Conservation (phyloP, 1,140 invertebrate species). For the Pseudomyrmex gracilis region DNA sequence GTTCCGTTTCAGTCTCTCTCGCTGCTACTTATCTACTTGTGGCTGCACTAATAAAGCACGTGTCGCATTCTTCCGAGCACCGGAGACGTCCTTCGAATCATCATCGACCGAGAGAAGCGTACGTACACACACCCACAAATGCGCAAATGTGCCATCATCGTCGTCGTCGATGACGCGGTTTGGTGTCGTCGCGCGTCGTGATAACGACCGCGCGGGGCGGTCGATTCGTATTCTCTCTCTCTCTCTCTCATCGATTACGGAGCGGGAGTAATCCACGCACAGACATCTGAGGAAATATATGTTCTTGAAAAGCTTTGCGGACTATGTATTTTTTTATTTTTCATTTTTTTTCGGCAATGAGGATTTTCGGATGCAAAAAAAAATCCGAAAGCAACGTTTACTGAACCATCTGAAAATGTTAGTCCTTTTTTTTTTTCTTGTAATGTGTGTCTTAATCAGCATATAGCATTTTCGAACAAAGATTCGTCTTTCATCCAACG, state of each 20-base stretch:
- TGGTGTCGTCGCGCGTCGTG: not conserved
- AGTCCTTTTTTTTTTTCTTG: too few relatives aligned
- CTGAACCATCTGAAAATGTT: too few relatives aligned
- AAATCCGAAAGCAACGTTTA: too few relatives aligned
- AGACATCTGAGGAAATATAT: too few relatives aligned
- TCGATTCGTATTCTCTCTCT: not conserved
- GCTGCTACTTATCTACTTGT: conserved; percentile 65
- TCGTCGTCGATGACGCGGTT: conserved; percentile 12
- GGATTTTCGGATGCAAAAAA: too few relatives aligned
- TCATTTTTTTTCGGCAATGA: too few relatives aligned
- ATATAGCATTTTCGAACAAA: not conserved
- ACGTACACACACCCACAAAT: conserved; percentile 58
- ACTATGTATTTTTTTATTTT: not conserved
- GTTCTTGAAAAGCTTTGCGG: not conserved
- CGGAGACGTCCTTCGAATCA: conserved; percentile 48
- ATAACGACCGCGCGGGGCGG: conserved; percentile 9
- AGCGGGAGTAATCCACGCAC: too few relatives aligned
- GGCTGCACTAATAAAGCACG: conserved; percentile 69
- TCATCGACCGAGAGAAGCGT: conserved; percentile 46
- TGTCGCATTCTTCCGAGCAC: conserved; percentile 67
- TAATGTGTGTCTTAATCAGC: too few relatives aligned
- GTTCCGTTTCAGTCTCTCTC: conserved; percentile 64
- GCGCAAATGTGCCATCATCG: conserved; percentile 23
- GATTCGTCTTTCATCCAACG: not conserved
- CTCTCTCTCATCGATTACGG: too few relatives aligned